phyloP scores from a whole-genome alignment of 2,113 vertebrate species.

The Leptobrachium leishanense region DNA sequence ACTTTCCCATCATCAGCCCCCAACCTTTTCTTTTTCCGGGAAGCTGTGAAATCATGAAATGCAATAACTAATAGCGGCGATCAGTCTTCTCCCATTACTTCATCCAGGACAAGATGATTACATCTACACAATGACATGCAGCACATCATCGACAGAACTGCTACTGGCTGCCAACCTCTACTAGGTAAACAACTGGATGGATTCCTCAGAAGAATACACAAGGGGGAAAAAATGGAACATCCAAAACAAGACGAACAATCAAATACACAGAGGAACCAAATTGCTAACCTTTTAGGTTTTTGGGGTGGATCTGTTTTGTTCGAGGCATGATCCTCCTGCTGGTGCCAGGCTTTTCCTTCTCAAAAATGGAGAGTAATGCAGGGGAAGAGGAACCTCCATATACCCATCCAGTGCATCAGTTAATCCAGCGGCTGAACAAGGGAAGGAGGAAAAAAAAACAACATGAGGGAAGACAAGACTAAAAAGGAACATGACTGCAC shows the following conservation, averaged over 20 bases:
- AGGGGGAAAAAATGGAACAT: background rate
- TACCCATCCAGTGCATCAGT: conserved; percentile 64
- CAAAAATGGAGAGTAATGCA: conserved; percentile 60
- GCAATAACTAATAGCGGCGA: conserved; percentile 1
- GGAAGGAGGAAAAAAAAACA: conserved; percentile 15
- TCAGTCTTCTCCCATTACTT: conserved; percentile 4
- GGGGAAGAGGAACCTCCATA: conserved; percentile 70
- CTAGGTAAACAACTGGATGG: conserved; percentile 38
- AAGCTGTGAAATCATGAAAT: conserved; percentile 8
- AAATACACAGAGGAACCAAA: conserved; percentile 33
- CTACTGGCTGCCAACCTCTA: conserved; percentile 15
- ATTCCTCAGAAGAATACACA: conserved; percentile 20
- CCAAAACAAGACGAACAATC: background rate
- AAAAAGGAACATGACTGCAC: conserved; percentile 23
- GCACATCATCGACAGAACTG: conserved; percentile 14
- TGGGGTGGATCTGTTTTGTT: conserved; percentile 97
- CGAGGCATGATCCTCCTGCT: conserved; percentile 87
- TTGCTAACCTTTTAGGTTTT: conserved; percentile 91
- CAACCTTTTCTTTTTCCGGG: background rate
- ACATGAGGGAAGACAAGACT: conserved; percentile 19
- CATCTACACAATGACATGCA: conserved; percentile 41
- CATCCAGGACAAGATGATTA: conserved; percentile 25
- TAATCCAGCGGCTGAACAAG: conserved; percentile 67
- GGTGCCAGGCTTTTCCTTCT: conserved; percentile 63
- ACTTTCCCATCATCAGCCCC: conserved; percentile 17